phyloP scores from a whole-genome alignment of 2,797 vertebrate species.

The Intellagama lesueurii region DNA sequence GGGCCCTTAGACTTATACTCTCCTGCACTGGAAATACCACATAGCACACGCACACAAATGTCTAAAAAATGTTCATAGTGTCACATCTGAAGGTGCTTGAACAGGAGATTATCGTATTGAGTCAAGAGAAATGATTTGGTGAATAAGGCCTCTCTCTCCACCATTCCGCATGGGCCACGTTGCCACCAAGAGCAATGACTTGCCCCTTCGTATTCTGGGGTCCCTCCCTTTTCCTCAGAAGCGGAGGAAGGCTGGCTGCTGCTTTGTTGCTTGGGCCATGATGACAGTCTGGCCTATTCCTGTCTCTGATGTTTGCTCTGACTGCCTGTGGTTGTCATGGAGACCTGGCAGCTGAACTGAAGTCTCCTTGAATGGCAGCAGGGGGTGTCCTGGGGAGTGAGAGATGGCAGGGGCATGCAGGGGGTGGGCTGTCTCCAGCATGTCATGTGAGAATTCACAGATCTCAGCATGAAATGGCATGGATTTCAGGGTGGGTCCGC shows the following conservation, averaged over 20 bases:
- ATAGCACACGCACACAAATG: neutral
- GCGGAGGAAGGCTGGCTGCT: neutral
- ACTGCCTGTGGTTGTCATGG: slow-evolving; percentile 63
- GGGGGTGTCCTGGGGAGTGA: neutral
- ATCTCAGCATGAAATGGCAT: slow-evolving; percentile 35
- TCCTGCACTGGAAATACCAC: neutral
- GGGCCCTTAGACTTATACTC: neutral
- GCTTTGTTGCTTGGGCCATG: slow-evolving; percentile 23
- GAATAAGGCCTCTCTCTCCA: neutral
- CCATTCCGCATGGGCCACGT: neutral
- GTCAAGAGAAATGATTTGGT: neutral
- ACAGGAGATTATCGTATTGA: neutral
- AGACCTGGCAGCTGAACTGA: slow-evolving; percentile 65
- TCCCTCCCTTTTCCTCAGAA: neutral
- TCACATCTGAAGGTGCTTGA: neutral
- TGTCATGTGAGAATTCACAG: slow-evolving; percentile 45
- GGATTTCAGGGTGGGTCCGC: slow-evolving; percentile 39
- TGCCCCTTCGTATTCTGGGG: neutral
- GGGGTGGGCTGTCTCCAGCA: neutral
- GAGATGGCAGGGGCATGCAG: slow-evolving; percentile 39
- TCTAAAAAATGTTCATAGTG: neutral
- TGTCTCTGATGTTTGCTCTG: neutral
- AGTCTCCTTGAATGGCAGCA: slow-evolving; percentile 20
- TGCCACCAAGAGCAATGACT: neutral
- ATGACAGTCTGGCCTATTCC: slow-evolving; percentile 20